Conservation (phyloP, 2,888 invertebrate species). For the Pomacea canaliculata region DNA sequence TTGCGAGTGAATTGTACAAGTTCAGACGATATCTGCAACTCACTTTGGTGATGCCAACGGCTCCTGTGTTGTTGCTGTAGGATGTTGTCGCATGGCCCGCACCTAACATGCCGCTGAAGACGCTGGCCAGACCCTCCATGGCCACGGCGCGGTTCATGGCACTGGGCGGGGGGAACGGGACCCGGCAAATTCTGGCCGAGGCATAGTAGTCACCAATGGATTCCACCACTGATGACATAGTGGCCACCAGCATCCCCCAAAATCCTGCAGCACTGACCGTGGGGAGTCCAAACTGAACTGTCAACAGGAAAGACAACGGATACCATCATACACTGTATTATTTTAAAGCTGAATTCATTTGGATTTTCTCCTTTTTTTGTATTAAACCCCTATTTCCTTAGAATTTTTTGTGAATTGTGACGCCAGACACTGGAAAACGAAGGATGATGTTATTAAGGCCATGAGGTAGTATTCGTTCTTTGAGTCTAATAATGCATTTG, state of each 20-base stretch:
- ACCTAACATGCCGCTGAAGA: slow-evolving; percentile 87
- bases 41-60: slow-evolving; percentile 87
- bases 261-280: slow-evolving; percentile 59
- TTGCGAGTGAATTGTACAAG: no score
- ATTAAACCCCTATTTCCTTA: no score
- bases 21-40: no score
- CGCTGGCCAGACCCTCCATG: slow-evolving; percentile 85
- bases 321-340: neutral
- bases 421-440: no score
- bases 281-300: slow-evolving; percentile 70
- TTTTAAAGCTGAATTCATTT: no score
- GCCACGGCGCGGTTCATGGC: slow-evolving; percentile 82
- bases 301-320: neutral
- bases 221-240: slow-evolving; percentile 61
- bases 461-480: no score
- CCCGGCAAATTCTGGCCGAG: slow-evolving; percentile 79
- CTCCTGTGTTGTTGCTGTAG: slow-evolving; percentile 90
- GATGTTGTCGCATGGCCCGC: slow-evolving; percentile 89
- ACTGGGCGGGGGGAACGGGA: slow-evolving; percentile 85
- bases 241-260: slow-evolving; percentile 60
- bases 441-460: no score
- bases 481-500: no score
- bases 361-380: no score
- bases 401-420: no score
- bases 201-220: slow-evolving; percentile 88